Percentiles rank a stretch among this genome's conserved stretches.
phyloP scores from a whole-genome alignment of 2,888 invertebrate species.

The Phania funesta region DNA sequence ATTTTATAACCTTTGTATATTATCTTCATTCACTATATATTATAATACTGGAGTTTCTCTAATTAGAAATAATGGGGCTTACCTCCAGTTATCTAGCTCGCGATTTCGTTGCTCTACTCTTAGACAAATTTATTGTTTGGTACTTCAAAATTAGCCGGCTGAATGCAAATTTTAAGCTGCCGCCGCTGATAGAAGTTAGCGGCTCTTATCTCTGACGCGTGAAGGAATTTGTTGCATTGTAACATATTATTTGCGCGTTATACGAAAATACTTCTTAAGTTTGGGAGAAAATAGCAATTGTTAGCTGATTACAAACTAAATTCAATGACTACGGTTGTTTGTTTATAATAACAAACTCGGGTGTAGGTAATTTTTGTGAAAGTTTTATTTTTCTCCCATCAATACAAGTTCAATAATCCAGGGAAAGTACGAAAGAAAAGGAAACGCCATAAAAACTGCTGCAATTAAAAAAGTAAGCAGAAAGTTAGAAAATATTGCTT shows the following conservation, averaged over 20 bases:
- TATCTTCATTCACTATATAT: too few relatives aligned
- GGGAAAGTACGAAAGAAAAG: conserved; percentile 4
- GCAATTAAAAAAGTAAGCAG: conserved; percentile 11
- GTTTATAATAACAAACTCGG: not conserved
- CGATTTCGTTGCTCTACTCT: too few relatives aligned
- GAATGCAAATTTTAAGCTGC: too few relatives aligned
- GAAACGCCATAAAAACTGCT: conserved; percentile 10
- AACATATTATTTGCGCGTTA: conserved; percentile 20
- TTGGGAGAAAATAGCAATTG: conserved; percentile 5
- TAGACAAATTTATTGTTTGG: too few relatives aligned
- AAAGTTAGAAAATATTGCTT: conserved; percentile 3
- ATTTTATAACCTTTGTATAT: too few relatives aligned
- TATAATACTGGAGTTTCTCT: too few relatives aligned
- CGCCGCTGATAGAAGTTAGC: too few relatives aligned
- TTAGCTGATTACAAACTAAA: not conserved
- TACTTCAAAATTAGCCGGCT: too few relatives aligned
- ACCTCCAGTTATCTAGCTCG: too few relatives aligned
- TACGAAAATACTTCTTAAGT: not conserved
- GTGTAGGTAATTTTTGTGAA: conserved; percentile 52
- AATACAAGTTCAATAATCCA: conserved; percentile 46
- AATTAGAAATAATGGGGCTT: too few relatives aligned
- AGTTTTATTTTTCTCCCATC: conserved; percentile 21
- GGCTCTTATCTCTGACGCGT: conserved; percentile 48
- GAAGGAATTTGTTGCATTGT: conserved; percentile 49
- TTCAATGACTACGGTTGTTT: not conserved